Conservation (phyloP, 2,888 invertebrate species). For the Tinea semifulvella region DNA sequence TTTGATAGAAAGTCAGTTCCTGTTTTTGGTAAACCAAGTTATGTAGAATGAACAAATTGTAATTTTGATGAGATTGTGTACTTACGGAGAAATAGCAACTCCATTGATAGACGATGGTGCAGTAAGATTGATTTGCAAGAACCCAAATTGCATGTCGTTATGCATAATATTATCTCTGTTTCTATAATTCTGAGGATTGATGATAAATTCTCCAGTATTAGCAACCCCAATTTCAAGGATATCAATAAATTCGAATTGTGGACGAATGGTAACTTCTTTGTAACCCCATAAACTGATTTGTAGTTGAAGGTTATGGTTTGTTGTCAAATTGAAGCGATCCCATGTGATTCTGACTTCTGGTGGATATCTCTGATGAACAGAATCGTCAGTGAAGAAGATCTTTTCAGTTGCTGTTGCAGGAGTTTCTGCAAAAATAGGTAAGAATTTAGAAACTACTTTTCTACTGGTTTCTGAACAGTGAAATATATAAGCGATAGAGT, state of each 20-base stretch:
- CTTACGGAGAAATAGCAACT: slow-evolving; percentile 78
- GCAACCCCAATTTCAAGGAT: slow-evolving; percentile 71
- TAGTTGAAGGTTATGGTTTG: slow-evolving; percentile 77
- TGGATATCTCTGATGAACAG: slow-evolving; percentile 77
- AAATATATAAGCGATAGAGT: background rate
- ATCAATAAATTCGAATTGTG: slow-evolving; percentile 84
- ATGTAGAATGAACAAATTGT: too few relatives aligned
- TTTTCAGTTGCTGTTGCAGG: slow-evolving; percentile 87
- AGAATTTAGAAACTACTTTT: background rate
- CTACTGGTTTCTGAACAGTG: too few relatives aligned
- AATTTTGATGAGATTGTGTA: too few relatives aligned
- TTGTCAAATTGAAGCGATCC: slow-evolving; percentile 87
- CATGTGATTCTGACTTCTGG: slow-evolving; percentile 81
- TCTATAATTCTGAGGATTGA: slow-evolving; percentile 77
- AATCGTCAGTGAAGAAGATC: slow-evolving; percentile 80
- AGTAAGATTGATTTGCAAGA: slow-evolving; percentile 87
- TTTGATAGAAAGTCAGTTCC: too few relatives aligned
- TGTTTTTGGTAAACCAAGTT: too few relatives aligned
- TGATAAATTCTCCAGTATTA: slow-evolving; percentile 77
- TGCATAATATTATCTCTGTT: slow-evolving; percentile 74
- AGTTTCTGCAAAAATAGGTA: slow-evolving; percentile 70
- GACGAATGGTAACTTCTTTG: slow-evolving; percentile 81
- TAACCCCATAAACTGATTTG: slow-evolving; percentile 91
- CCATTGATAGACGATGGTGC: slow-evolving; percentile 74
- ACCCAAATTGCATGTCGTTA: slow-evolving; percentile 84